Conservation (phyloP, 2,888 invertebrate genomes). For the Leptothorax acervorum region DNA sequence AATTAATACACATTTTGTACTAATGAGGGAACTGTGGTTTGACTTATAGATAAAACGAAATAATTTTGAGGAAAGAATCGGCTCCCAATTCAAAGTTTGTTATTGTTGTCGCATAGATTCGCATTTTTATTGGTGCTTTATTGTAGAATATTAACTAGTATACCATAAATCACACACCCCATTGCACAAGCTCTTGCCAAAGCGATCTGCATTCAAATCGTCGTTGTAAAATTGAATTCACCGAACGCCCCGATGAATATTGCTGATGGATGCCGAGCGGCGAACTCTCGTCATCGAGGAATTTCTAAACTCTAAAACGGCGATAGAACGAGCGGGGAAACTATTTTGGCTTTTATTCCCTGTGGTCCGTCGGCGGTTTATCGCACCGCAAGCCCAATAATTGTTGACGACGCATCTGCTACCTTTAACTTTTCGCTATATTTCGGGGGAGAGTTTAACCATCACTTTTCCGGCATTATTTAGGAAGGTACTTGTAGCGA, state of each 20-base stretch:
- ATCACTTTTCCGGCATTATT: not conserved
- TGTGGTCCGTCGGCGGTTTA: constrained; percentile 58
- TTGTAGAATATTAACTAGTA: not conserved
- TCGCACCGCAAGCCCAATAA: constrained; percentile 54
- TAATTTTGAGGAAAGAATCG: not conserved
- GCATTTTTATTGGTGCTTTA: not conserved
- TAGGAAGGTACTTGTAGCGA: not conserved
- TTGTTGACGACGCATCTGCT: constrained; percentile 38
- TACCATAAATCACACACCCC: not conserved
- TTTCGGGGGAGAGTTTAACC: not conserved
- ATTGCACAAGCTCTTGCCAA: constrained; percentile 14
- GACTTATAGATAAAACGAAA: not conserved
- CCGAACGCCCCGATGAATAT: constrained; percentile 33
- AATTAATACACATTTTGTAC: not conserved
- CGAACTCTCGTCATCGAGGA: constrained; percentile 21
- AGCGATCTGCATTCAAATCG: constrained; percentile 34
- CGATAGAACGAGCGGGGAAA: constrained; percentile 47
- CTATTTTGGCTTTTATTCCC: constrained; percentile 58
- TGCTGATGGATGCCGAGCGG: not conserved
- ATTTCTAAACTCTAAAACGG: constrained; percentile 22
- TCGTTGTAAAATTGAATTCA: constrained; percentile 42
- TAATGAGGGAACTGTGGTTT: not conserved
- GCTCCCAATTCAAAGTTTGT: not conserved
- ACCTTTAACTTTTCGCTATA: constrained; percentile 15
- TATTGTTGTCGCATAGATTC: not conserved